A percentile compares a stretch with the other conserved stretches of the same genome.
These are phyloP conservation scores for Lissonota sp. DNA, from an alignment of 2,888 invertebrate species.

Conservation along the genomic window DNA sequence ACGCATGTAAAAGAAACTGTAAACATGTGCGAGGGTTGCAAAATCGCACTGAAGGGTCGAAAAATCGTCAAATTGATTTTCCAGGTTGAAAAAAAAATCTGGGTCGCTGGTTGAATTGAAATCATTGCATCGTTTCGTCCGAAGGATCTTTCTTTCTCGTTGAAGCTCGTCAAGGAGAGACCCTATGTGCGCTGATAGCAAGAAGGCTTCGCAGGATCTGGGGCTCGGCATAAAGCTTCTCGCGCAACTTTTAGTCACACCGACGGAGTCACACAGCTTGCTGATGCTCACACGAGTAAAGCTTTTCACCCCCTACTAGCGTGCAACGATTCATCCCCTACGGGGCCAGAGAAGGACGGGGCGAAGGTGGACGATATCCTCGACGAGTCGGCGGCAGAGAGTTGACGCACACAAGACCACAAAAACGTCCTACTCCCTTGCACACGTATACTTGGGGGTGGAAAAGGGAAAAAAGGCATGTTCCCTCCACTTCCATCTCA, in stretches of 20 bases:
- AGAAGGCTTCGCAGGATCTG: conserved; percentile 64
- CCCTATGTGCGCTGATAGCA: conserved; percentile 37
- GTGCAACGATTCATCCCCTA: conserved; percentile 37
- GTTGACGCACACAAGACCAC: conserved; percentile 65
- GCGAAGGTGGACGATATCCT: conserved; percentile 4
- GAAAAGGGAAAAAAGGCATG: conserved; percentile 10
- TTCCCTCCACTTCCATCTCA: conserved; percentile 33
- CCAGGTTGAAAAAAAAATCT: conserved; percentile 21
- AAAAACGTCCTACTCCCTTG: conserved; percentile 52
- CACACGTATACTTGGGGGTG: no score
- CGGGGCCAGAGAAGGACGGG: background rate
- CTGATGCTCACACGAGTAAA: conserved; percentile 3
- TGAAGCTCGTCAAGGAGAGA: conserved; percentile 71
- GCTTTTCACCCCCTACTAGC: conserved; percentile 42
- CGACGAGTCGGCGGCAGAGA: conserved; percentile 53
- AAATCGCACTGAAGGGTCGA: no score
- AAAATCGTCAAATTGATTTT: background rate
- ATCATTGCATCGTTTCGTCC: conserved; percentile 17
- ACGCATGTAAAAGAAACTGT: no score
- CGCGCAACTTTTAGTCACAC: conserved; percentile 53
- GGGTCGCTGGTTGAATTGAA: conserved; percentile 22
- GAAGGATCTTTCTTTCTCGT: conserved; percentile 66
- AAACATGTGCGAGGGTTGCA: no score
- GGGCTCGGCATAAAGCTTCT: conserved; percentile 63
- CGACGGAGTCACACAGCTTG: conserved; percentile 4